Evolutionary conservation across 1,140 invertebrate genomes (phyloP).

Genomic region (Polypedilum pembai): DNA sequence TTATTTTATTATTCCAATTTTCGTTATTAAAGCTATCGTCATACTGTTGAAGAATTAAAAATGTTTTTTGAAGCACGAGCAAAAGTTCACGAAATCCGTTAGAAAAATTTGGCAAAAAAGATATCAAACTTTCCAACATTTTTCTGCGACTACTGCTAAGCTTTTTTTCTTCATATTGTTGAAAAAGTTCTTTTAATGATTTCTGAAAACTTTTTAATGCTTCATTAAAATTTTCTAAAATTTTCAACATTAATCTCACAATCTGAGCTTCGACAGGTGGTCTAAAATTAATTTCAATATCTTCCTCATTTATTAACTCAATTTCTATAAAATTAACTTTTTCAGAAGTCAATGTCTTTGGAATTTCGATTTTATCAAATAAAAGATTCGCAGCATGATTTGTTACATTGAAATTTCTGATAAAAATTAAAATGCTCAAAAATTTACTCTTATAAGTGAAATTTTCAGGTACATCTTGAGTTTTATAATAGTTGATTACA

Average conservation of each 20-base stretch:
- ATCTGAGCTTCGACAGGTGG: conserved; percentile 32
- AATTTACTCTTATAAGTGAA: conserved; percentile 32
- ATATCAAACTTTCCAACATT: conserved; percentile 31
- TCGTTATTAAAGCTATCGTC: background rate
- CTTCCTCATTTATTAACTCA: background rate
- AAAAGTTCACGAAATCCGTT: background rate
- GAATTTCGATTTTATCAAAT: conserved; percentile 9
- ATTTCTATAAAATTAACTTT: background rate
- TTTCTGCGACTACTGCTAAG: conserved; percentile 31
- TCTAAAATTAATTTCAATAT: conserved; percentile 31
- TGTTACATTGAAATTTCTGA: background rate
- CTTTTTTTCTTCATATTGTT: conserved; percentile 29
- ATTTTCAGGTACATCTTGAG: background rate
- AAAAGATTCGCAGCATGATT: background rate
- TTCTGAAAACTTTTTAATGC: conserved; percentile 30
- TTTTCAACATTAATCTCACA: conserved; percentile 30
- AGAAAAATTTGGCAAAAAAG: conserved; percentile 29
- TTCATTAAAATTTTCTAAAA: conserved; percentile 27
- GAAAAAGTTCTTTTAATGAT: conserved; percentile 22
- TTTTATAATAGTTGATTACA: background rate
- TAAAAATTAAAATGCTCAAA: conserved; percentile 30
- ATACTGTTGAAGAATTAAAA: background rate
- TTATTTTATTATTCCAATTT: background rate
- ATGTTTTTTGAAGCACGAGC: background rate
- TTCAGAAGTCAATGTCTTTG: background rate